Conservation (phyloP, 2,113 vertebrate species). For the Maylandia zebra region DNA sequence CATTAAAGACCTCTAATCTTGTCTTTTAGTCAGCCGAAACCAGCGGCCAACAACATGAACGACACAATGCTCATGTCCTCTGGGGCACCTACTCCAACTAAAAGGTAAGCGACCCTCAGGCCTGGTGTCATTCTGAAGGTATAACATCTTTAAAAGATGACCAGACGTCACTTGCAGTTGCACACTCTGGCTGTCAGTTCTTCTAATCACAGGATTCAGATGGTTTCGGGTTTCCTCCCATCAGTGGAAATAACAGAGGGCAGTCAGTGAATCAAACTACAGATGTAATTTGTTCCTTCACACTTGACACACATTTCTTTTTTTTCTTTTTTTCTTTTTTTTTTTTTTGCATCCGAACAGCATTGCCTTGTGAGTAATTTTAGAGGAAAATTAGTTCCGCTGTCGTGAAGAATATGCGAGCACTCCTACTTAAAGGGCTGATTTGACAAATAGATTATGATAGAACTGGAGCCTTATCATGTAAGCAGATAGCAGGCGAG, state of each 20-base stretch:
- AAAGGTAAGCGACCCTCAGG: constrained; percentile 76
- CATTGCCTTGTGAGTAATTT: constrained; percentile 41
- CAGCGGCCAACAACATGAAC: constrained; percentile 82
- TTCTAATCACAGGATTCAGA: neutral
- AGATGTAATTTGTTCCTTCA: constrained; percentile 17
- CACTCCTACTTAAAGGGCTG: constrained; percentile 16
- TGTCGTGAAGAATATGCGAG: constrained; percentile 12
- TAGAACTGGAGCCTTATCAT: constrained; percentile 29
- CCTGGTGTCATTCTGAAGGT: neutral
- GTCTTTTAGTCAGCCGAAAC: constrained; percentile 81
- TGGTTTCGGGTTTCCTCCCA: neutral
- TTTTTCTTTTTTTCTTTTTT: neutral
- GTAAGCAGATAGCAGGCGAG: constrained; percentile 10
- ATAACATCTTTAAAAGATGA: neutral
- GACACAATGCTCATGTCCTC: constrained; percentile 85
- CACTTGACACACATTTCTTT: constrained; percentile 22
- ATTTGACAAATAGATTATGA: constrained; percentile 51
- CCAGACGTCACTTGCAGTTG: neutral
- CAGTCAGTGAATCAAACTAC: neutral
- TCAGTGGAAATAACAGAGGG: neutral
- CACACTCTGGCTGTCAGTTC: neutral
- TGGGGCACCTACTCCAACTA: constrained; percentile 83
- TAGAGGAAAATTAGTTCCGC: constrained; percentile 35
- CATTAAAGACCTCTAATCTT: constrained; percentile 64
- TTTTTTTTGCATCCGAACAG: neutral